phyloP scores from a whole-genome alignment of 1,140 invertebrate genomes.

The Ganaspis sp. region DNA sequence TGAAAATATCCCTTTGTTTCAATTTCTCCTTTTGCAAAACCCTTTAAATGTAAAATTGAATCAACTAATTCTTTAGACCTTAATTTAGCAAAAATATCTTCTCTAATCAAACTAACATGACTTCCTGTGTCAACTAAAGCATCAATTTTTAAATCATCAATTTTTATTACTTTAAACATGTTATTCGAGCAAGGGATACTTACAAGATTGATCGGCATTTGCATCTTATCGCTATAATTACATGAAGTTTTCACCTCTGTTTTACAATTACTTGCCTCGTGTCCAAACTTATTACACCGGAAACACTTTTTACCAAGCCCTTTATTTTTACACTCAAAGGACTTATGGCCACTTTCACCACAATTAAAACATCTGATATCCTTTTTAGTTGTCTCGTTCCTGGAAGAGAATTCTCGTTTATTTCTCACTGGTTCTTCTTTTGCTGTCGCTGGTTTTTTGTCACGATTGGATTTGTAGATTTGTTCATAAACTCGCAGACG shows the following conservation, averaged over 20 bases:
- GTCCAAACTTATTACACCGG: not conserved
- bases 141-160: not conserved
- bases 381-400: not conserved
- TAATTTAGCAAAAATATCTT: constrained; percentile 15
- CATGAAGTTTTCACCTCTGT: not conserved
- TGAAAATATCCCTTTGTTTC: not conserved
- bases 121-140: constrained; percentile 39
- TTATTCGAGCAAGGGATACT: too few species aligned
- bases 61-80: not conserved
- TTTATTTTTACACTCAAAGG: not conserved
- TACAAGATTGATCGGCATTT: too few species aligned
- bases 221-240: not conserved
- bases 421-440: not conserved
- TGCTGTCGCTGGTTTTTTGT: not conserved
- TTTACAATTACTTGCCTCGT: not conserved
- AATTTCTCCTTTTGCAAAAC: not conserved
- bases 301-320: not conserved
- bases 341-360: constrained; percentile 16
- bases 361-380: constrained; percentile 30
- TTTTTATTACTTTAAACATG: not conserved
- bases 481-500: constrained; percentile 34
- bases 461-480: not conserved
- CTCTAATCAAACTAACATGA: constrained; percentile 23
- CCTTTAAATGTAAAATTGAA: not conserved
- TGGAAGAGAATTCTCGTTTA: not conserved